Evolutionary conservation across 1,140 invertebrate genomes (phyloP), one percentile per base, ranked within the genome.

Genomic region (Drosophila ercepeae): DNA sequence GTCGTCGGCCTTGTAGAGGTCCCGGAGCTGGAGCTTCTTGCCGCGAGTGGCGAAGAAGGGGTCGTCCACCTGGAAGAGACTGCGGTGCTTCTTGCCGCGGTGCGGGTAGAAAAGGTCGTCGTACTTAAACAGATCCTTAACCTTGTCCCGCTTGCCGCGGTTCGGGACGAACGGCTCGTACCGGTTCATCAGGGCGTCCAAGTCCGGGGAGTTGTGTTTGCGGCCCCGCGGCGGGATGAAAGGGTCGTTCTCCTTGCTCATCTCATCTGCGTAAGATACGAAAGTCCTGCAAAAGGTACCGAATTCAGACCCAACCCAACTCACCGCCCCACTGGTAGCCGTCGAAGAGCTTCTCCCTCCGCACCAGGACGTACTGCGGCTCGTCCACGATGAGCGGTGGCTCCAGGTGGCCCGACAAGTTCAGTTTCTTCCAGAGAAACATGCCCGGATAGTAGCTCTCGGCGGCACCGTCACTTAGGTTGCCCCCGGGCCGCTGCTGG

Each of bases 81-180:
- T 61, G 48, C 78, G 82, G 41, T 75, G 63, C 65, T 90, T 90
- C 48, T 91, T 91, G 44, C 90, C 90, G 25, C 90, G 89, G 71
- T 91, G 89, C 61, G 90, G 90, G 73, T 71, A 91, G 61, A 91
- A 91, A 36, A 91, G 81, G 78, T 91, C 90, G 59, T 91, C 75
- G 58, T 89, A 86, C 75, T 91, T 91, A 63, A 91, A 91, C 23
- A 91, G 70, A 75, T 91, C 90, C 76, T 88, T 91, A 70, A 91
- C 82, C 77, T 79, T 86, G 54, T 91, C 89, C 34, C 86, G 86
- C 41, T 79, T 89, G 39, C 90, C 90, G 48, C 90, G 90, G 73
- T 91, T 91, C 13, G 89, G 89, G 8, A 91, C 84, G 61, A 91
- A 91, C 9, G 79, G 75, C 39, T 91, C 90, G 45, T 78, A 78